Conservation (phyloP, 2,797 vertebrate species). For the Protosalanx chinensis region DNA sequence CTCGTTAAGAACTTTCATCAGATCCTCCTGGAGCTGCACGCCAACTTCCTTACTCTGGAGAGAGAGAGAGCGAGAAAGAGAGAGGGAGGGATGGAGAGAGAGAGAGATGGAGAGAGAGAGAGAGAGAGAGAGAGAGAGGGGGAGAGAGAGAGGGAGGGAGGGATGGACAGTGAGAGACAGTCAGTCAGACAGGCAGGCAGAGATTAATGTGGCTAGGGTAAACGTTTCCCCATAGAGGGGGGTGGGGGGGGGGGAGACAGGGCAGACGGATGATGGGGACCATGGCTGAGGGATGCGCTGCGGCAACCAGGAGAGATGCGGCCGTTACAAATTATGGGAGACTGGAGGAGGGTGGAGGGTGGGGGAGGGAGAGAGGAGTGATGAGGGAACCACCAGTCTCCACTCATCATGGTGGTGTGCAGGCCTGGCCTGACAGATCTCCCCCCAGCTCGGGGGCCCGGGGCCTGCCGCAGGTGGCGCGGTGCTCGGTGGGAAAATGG, state of each 20-base stretch:
- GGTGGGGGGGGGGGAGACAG: not conserved
- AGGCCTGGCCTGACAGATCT: constrained; percentile 31
- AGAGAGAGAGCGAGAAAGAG: constrained; percentile 17
- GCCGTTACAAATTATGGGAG: not conserved
- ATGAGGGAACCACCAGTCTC: constrained; percentile 10
- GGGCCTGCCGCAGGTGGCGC: no score
- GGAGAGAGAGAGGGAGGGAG: not conserved
- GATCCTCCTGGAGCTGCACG: constrained; percentile 93
- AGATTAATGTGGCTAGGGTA: not conserved
- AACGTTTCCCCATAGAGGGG: no score
- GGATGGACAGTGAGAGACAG: not conserved
- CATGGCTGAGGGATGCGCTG: not conserved
- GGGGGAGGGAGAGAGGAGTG: not conserved
- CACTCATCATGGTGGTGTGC: not conserved
- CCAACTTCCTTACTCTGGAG: constrained; percentile 96
- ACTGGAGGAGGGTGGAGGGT: constrained; percentile 4
- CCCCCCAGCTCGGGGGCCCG: constrained; percentile 7
- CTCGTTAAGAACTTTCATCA: constrained; percentile 98
- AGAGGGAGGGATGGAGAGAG: not conserved
- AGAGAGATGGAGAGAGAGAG: constrained; percentile 34
- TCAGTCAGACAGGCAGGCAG: not conserved
- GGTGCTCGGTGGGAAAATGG: no score
- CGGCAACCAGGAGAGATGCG: not conserved
- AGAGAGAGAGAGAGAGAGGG: not conserved
- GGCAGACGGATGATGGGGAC: not conserved